Evolutionary conservation across 2,797 vertebrate genomes (phyloP).

Genomic region (Salarias fasciatus): DNA sequence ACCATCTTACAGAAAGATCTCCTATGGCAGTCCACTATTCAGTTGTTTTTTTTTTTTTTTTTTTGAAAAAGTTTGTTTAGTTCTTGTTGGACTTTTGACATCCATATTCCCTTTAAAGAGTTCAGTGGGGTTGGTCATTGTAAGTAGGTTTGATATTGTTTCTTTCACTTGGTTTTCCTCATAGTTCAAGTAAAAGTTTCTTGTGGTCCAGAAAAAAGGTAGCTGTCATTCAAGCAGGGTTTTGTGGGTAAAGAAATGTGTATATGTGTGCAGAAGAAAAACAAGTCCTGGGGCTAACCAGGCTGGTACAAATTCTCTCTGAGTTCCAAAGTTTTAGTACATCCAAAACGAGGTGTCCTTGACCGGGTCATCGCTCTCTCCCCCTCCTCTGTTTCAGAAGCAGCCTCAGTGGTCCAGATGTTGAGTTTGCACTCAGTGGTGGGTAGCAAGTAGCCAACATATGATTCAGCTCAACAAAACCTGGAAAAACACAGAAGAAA

Average conservation of each 20-base stretch:
- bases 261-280: slow-evolving; percentile 74
- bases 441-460: slow-evolving; percentile 88
- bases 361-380: slow-evolving; percentile 59
- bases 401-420: slow-evolving; percentile 76
- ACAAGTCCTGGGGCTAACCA: slow-evolving; percentile 69
- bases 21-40: slow-evolving; percentile 72
- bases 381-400: slow-evolving; percentile 67
- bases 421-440: slow-evolving; percentile 80
- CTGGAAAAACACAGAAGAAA: slow-evolving; percentile 75
- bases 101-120: slow-evolving; percentile 67
- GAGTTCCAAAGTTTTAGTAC: slow-evolving; percentile 87
- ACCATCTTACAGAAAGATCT: slow-evolving; percentile 70
- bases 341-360: slow-evolving; percentile 85
- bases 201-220: slow-evolving; percentile 77
- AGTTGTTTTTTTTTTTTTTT: too few species aligned
- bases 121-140: slow-evolving; percentile 73
- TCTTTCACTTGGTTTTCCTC: slow-evolving; percentile 54
- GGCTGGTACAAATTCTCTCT: slow-evolving; percentile 74
- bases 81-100: slow-evolving; percentile 73
- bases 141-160: slow-evolving; percentile 56
- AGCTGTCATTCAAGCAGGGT: slow-evolving; percentile 78
- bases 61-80: slow-evolving; percentile 71
- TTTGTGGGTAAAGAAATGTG: slow-evolving; percentile 66
- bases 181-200: slow-evolving; percentile 72
- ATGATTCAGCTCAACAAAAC: slow-evolving; percentile 91